These are phyloP conservation scores for Drosophila subobscura DNA, from an alignment of 1,140 invertebrate genomes.

Conservation along the genomic window DNA sequence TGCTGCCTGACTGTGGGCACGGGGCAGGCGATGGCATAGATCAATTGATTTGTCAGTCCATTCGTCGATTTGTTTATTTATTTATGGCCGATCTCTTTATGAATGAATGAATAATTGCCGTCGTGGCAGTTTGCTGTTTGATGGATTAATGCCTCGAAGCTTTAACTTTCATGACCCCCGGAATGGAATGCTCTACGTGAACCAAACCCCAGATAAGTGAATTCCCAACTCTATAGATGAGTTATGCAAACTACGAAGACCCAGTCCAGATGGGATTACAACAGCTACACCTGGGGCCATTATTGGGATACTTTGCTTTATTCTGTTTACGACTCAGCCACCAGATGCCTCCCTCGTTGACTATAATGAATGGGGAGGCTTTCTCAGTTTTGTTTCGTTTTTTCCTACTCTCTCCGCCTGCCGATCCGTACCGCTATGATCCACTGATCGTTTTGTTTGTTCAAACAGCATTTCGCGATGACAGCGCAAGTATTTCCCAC, in stretches of 20 bases:
- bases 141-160: constrained; percentile 60
- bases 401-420: constrained; percentile 7
- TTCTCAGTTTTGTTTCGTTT: constrained; percentile 9
- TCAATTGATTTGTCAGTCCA: constrained; percentile 73
- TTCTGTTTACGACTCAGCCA: constrained; percentile 37
- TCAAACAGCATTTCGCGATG: constrained; percentile 51
- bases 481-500: constrained; percentile 33
- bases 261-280: constrained; percentile 33
- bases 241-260: constrained; percentile 57
- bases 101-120: constrained; percentile 78
- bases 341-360: constrained; percentile 36
- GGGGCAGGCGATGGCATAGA: constrained; percentile 51
- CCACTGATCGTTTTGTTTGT: constrained; percentile 40
- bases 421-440: no score
- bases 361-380: constrained; percentile 46
- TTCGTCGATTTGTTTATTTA: constrained; percentile 72
- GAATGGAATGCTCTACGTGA: neutral
- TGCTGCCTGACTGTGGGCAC: constrained; percentile 16
- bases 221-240: constrained; percentile 26
- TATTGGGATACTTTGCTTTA: constrained; percentile 47
- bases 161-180: neutral
- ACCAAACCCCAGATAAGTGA: neutral
- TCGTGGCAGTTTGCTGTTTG: constrained; percentile 50
- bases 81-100: constrained; percentile 70
- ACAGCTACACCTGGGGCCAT: constrained; percentile 36